These are phyloP conservation scores for Melanostoma mellinum DNA, from an alignment of 2,888 invertebrate genomes.

Conservation along the genomic window DNA sequence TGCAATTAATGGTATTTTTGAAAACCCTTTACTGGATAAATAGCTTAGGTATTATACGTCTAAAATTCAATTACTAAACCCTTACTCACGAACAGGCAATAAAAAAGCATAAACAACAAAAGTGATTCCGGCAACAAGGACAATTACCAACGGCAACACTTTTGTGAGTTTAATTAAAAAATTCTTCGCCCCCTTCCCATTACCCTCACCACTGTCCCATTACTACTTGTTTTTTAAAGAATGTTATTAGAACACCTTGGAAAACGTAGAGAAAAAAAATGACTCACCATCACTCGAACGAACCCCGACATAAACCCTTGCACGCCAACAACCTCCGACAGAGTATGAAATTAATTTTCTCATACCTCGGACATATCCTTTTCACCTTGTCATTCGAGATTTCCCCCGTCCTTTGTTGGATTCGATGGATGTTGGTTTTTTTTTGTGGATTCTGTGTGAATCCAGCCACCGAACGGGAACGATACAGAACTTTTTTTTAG, in stretches of 20 bases:
- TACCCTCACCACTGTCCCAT: constrained; percentile 15
- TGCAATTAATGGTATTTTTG: constrained; percentile 62
- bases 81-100: constrained; percentile 25
- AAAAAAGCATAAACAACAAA: constrained; percentile 24
- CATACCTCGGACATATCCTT: constrained; percentile 69
- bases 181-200: constrained; percentile 32
- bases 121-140: constrained; percentile 50
- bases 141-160: constrained; percentile 69
- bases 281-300: constrained; percentile 40
- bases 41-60: constrained; percentile 55
- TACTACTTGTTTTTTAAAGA: constrained; percentile 31
- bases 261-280: constrained; percentile 27
- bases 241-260: constrained; percentile 65
- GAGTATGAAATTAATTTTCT: constrained; percentile 73
- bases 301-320: constrained; percentile 42
- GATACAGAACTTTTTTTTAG: not conserved
- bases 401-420: constrained; percentile 54
- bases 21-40: constrained; percentile 52
- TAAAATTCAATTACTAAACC: constrained; percentile 68
- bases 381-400: constrained; percentile 71
- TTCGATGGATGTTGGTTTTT: constrained; percentile 39
- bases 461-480: not conserved
- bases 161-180: constrained; percentile 71
- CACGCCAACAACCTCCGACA: constrained; percentile 56
- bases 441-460: not conserved